Evolutionary conservation across 2,113 vertebrate genomes (phyloP).

Genomic region (Heterocephalus glaber): DNA sequence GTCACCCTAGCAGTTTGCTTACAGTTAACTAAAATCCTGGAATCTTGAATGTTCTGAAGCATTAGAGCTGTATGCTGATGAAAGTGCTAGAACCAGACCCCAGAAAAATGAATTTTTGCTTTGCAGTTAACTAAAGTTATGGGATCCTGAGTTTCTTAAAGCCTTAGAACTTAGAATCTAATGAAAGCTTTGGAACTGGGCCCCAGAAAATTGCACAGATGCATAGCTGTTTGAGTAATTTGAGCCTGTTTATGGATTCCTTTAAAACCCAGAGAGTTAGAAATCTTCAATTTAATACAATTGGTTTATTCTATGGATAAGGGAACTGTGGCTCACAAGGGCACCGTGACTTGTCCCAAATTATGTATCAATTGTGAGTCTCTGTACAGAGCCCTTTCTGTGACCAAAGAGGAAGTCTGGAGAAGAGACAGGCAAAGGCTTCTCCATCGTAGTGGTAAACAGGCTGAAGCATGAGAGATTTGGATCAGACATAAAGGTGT

Average conservation of each 20-base stretch:
- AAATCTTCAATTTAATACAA: not conserved
- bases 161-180: constrained; percentile 9
- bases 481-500: not conserved
- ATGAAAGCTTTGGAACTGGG: constrained; percentile 38
- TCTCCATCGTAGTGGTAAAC: not conserved
- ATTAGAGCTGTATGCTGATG: not conserved
- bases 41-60: constrained; percentile 24
- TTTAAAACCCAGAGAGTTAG: constrained; percentile 12
- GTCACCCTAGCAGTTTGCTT: not conserved
- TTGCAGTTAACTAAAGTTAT: not conserved
- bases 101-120: not conserved
- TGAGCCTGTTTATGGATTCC: not conserved
- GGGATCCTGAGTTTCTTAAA: not conserved
- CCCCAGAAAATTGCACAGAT: constrained; percentile 19
- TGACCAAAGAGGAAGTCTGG: not conserved
- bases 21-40: not conserved
- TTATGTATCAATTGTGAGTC: constrained; percentile 27
- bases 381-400: not conserved
- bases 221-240: not conserved
- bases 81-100: not conserved
- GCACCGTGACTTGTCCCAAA: not conserved
- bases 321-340: constrained; percentile 29
- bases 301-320: constrained; percentile 11
- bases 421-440: not conserved
- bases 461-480: not conserved